Conservation (phyloP, 2,888 invertebrate species). For the Entomobrya proxima region DNA sequence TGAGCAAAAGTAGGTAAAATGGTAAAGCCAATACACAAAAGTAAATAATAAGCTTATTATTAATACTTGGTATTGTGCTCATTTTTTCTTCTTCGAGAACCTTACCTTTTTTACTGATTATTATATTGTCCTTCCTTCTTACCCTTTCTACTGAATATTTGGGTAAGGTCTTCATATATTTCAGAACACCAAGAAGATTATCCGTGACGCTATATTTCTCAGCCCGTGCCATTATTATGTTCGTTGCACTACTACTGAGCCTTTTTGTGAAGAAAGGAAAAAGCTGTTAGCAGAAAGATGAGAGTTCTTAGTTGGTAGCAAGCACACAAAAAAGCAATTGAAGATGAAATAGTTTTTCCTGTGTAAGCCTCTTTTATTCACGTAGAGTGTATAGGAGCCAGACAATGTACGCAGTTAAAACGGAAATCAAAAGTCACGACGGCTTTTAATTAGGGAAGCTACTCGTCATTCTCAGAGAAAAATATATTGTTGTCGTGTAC, state of each 20-base stretch:
- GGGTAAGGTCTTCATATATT: not conserved
- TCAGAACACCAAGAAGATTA: not conserved
- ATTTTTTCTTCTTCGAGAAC: not conserved
- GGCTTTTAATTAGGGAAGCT: conserved; percentile 14
- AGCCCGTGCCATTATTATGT: not conserved
- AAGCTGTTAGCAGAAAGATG: not conserved
- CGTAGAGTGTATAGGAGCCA: not conserved
- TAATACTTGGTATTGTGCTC: not conserved
- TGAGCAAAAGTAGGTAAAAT: conserved; percentile 3
- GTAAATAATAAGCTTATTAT: conserved; percentile 5
- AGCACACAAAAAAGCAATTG: not conserved
- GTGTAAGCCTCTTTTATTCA: not conserved
- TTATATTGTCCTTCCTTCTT: not conserved
- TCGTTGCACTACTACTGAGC: not conserved
- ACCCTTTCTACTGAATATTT: not conserved
- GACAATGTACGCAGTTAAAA: not conserved
- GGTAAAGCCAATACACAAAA: not conserved
- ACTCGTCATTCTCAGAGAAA: not conserved
- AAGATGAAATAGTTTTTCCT: not conserved
- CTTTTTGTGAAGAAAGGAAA: not conserved
- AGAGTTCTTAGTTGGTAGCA: not conserved
- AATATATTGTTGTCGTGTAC: not conserved
- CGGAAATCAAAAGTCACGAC: conserved; percentile 24
- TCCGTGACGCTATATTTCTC: not conserved
- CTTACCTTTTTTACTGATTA: conserved; percentile 8